Base-by-base conservation (phyloP, 2,888 invertebrate genomes). In the Ochropleura leucogaster region DNA sequence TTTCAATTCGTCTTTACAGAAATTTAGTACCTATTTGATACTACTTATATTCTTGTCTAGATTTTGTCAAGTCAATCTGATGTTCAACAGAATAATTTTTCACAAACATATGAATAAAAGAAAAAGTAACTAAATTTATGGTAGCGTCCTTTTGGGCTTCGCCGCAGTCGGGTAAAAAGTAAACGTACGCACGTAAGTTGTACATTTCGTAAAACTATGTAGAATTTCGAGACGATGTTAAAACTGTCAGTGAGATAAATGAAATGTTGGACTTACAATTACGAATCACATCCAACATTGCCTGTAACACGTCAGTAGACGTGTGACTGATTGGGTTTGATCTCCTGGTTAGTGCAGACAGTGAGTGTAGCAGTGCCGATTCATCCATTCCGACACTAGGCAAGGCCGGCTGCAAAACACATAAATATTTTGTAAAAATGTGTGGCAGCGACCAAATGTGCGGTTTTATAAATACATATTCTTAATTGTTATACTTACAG, bases 201-300 rank as follows among this genome's bases (percentile, higher is more conserved):
- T 30, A 30, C 30, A 30, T 30, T 30, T 30, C 30, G 30, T 30
- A 30, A 30, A 30, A 30, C 30, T 30, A 30, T 55, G 55, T 55
- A n/a, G 6, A 20, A 46, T 46, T 46, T 10, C 10, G 10, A 46
- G 6, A 12, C 3, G 6, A 20, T 55, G 55, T 20, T 20, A 55
- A 55, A 55, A 6, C 12, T 20, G 20, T 5, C 12, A 20, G 55
- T 6, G 14, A 12, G 12, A 20, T 20, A 55, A 55, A 60, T 42
- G 1, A 40, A 18, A 59, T 44, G n/a, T n/a, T 53, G 44, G 8
- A 75, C 84, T 87, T 73, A 86, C 87, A 62, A 64, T 74, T 84
- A 2, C 82, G 70, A 12, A 87, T 40, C 4, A 76, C 47, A 57
- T 84, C 84, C 53, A 84, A 42, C n/a, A 87, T 14, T 30, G 79